A percentile compares a stretch with the other conserved stretches of the same genome.
Evolutionary conservation across 2,888 invertebrate genomes (phyloP).

Genomic region (Danaus chrysippus): DNA sequence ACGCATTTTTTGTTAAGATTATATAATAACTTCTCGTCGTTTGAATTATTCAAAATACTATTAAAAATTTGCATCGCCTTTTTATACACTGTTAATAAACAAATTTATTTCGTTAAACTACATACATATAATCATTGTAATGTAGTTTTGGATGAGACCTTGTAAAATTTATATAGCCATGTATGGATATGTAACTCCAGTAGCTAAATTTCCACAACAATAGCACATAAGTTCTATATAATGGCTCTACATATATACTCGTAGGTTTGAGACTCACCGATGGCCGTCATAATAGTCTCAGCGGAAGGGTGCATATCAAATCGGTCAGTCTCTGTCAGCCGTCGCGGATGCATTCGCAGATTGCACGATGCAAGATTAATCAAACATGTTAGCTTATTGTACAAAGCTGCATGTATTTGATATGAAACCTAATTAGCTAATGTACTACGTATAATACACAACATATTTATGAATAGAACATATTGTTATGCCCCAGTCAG

Average conservation of each 20-base stretch:
- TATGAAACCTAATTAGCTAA: slow-evolving; percentile 12
- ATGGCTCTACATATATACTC: slow-evolving; percentile 8
- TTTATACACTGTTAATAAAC: too few species aligned
- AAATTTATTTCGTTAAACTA: too few species aligned
- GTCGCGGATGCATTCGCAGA: slow-evolving; percentile 60
- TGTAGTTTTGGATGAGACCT: too few species aligned
- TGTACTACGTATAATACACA: neutral
- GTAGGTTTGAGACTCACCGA: slow-evolving; percentile 13
- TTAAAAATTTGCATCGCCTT: neutral
- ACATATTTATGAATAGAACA: neutral
- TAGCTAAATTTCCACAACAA: slow-evolving; percentile 11
- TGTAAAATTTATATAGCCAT: too few species aligned
- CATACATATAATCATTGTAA: too few species aligned
- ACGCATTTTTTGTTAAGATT: slow-evolving; percentile 18
- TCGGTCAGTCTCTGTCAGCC: slow-evolving; percentile 64
- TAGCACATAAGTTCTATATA: slow-evolving; percentile 27
- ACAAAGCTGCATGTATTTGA: slow-evolving; percentile 14
- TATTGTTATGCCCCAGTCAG: neutral
- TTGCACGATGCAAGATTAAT: slow-evolving; percentile 71
- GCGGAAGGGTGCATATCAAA: slow-evolving; percentile 72
- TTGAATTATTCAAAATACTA: slow-evolving; percentile 11
- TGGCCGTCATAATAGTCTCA: slow-evolving; percentile 38
- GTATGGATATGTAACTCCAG: neutral
- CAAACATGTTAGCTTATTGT: slow-evolving; percentile 17
- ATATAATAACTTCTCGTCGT: slow-evolving; percentile 5